Evolutionary conservation across 2,797 vertebrate species (phyloP).

Genomic region (Rhabdophis nuchalis): DNA sequence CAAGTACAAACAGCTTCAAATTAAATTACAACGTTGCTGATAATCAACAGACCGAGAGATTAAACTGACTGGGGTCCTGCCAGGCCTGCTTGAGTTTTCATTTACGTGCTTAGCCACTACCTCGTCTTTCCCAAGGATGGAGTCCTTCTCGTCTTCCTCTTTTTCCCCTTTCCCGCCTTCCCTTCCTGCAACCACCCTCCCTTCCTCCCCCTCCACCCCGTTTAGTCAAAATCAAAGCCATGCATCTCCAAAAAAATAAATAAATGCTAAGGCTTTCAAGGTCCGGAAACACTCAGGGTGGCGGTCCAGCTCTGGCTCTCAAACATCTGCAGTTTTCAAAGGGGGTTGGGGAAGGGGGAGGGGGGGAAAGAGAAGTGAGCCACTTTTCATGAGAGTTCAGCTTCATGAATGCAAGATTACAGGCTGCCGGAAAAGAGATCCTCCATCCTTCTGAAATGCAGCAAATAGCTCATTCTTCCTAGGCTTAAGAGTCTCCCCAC

Average conservation of each 20-base stretch:
- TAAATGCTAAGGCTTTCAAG: slow-evolving; percentile 52
- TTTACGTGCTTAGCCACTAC: slow-evolving; percentile 52
- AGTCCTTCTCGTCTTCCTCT: neutral
- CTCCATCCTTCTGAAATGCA: slow-evolving; percentile 50
- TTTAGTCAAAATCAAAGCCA: slow-evolving; percentile 37
- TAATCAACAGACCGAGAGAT: slow-evolving; percentile 61
- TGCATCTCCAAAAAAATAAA: too few relatives aligned
- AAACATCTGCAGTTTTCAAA: slow-evolving; percentile 34
- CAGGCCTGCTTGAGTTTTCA: slow-evolving; percentile 58
- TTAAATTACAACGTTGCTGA: slow-evolving; percentile 64
- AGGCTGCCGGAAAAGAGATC: slow-evolving; percentile 48
- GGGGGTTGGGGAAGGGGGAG: slow-evolving; percentile 11
- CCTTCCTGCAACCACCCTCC: neutral
- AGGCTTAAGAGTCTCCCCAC: neutral
- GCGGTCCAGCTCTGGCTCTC: neutral
- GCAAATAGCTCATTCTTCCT: slow-evolving; percentile 53
- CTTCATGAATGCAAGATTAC: slow-evolving; percentile 44
- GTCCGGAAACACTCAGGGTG: slow-evolving; percentile 49
- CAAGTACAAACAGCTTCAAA: slow-evolving; percentile 55
- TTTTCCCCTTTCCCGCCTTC: slow-evolving; percentile 11
- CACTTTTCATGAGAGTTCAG: slow-evolving; percentile 55
- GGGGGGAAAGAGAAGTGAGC: slow-evolving; percentile 42
- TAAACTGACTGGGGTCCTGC: slow-evolving; percentile 58
- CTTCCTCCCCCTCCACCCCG: rapidly evolving
- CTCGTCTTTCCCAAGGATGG: slow-evolving; percentile 40